Conservation (phyloP, 2,113 vertebrate species). For the Scopus umbretta region DNA sequence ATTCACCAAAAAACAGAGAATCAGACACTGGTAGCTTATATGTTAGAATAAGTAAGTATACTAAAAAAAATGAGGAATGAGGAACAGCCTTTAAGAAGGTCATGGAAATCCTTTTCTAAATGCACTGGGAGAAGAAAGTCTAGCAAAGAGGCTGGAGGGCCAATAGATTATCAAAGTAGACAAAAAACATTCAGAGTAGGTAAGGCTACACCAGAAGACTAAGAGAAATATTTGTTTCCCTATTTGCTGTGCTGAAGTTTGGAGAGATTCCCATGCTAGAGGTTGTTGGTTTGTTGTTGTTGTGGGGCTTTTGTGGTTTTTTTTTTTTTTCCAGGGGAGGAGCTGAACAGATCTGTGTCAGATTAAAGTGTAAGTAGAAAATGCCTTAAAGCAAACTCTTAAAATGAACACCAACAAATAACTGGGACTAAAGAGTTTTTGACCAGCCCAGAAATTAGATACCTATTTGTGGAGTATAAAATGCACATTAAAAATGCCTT, state of each 20-base stretch:
- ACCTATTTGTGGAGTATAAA: not conserved
- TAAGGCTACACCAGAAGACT: not conserved
- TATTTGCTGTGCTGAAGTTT: not conserved
- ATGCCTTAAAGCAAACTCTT: not conserved
- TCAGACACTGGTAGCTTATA: not conserved
- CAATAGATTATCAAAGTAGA: not conserved
- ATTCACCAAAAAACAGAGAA: not conserved
- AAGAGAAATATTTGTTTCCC: not conserved
- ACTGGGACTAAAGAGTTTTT: not conserved
- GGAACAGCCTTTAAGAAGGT: not conserved
- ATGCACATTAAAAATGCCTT: not conserved
- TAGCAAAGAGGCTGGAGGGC: not conserved
- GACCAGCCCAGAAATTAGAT: not conserved
- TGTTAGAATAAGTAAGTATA: not conserved
- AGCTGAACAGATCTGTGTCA: not conserved
- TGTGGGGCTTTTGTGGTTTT: too few relatives aligned
- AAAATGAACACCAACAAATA: not conserved
- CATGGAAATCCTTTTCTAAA: not conserved
- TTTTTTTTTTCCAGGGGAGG: not conserved
- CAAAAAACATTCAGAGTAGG: not conserved
- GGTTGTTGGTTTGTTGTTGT: not conserved
- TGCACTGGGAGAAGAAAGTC: not conserved
- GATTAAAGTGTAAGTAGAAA: not conserved
- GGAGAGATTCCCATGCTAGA: not conserved
- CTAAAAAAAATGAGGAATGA: not conserved